Evolutionary conservation across 2,797 vertebrate genomes (phyloP), one percentile per base, ranked within the genome.

Genomic region (Myripristis murdjan): DNA sequence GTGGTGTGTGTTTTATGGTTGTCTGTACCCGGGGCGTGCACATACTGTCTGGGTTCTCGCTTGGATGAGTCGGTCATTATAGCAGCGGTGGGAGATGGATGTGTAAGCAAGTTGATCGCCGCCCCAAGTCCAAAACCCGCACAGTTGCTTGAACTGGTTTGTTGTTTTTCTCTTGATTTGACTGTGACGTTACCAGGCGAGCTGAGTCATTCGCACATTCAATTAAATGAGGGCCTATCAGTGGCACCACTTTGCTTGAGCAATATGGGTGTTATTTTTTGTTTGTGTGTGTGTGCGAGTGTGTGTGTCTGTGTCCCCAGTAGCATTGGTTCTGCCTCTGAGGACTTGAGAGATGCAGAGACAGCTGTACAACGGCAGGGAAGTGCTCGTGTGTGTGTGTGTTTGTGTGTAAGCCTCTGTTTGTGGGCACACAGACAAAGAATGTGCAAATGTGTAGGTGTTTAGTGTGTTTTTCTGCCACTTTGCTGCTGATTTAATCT

Each of bases 61-160:
- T 81, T 83, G 65, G 31, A 2, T 6, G 66, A 67, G 79, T 89
- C 88, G 78, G 87, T 89, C 63, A 82, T 80, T 69, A 49, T 51
- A 77, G 69, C 84, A 82, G 74, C 84, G 79, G 89, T 79, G 63
- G 46, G 64, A 48, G 44, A 64, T 65, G 51, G 81, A 74, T 61
- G 41, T 65, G 72, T 35, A 55, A 49, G 51, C n/a, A 3, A 70
- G 76, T 77, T n/a, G 35, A 63, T 62, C 31, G 46, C 37, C 35
- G 67, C 71, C 23, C 54, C 60, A 41, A 6, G 18, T 56, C 62
- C 46, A 0, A 44, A 12, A 24, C 54, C 54, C 4, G 7, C 28
- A 5, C 18, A 18, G 7, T 6, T 6, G 6, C 43, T 54, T 20
- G 4, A 24, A 28, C 14, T 33, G 28, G 12, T 37, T 24, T 2